Conservation (phyloP, 2,888 invertebrate species). For the Idaea aversata region DNA sequence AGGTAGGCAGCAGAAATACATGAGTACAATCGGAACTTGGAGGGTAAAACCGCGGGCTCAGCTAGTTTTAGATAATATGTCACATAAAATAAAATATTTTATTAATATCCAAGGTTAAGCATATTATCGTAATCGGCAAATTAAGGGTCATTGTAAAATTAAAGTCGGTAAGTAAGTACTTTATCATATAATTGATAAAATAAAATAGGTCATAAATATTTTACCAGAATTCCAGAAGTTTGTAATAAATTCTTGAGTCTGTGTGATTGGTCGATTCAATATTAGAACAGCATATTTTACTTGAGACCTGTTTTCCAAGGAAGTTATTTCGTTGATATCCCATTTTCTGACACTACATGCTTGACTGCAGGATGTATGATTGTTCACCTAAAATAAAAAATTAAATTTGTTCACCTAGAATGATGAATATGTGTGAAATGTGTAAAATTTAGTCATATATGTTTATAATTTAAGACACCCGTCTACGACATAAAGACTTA, state of each 20-base stretch:
- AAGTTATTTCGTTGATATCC: conserved; percentile 46
- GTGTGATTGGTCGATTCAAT: conserved; percentile 82
- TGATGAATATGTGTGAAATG: conserved; percentile 10
- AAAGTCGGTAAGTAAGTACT: not conserved
- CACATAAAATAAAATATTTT: not conserved
- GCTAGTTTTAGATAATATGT: no score
- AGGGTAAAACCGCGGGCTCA: no score
- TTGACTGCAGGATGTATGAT: conserved; percentile 33
- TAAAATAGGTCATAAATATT: conserved; percentile 7
- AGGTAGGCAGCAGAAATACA: no score
- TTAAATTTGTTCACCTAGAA: conserved; percentile 40
- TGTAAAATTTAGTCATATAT: conserved; percentile 7
- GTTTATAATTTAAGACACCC: no score
- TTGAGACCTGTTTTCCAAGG: conserved; percentile 16
- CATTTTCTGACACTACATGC: conserved; percentile 49
- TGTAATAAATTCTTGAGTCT: conserved; percentile 70
- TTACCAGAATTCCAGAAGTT: conserved; percentile 86
- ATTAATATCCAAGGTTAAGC: not conserved
- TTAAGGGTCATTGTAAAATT: not conserved
- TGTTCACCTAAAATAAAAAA: conserved; percentile 40
- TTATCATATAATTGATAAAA: not conserved
- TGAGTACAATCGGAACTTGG: no score
- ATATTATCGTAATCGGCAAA: not conserved
- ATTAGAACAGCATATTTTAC: conserved; percentile 83
- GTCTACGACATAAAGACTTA: no score